phyloP scores from a whole-genome alignment of 1,140 invertebrate species.

The Papilio glaucus region DNA sequence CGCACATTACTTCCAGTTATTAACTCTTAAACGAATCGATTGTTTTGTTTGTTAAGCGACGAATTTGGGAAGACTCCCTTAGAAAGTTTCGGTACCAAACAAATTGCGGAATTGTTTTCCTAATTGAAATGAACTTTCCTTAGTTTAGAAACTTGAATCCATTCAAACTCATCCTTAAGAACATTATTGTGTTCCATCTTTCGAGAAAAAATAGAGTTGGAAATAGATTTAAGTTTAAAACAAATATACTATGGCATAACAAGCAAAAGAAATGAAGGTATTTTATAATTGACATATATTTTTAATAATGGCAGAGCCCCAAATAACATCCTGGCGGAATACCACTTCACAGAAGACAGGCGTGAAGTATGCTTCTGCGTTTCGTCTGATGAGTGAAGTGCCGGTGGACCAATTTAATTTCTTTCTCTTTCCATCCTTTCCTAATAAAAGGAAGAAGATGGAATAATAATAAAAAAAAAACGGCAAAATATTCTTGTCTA shows the following conservation, averaged over 20 bases:
- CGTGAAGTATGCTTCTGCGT: too few relatives aligned
- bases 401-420: too few relatives aligned
- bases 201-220: background rate
- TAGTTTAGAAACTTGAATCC: slow-evolving; percentile 13
- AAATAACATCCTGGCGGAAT: too few relatives aligned
- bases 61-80: slow-evolving; percentile 11
- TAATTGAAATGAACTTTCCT: slow-evolving; percentile 20
- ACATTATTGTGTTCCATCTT: slow-evolving; percentile 16
- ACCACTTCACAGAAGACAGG: too few relatives aligned
- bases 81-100: slow-evolving; percentile 15
- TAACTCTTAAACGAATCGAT: slow-evolving; percentile 14
- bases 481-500: too few relatives aligned
- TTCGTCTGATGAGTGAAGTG: too few relatives aligned
- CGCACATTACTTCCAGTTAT: slow-evolving; percentile 1
- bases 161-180: background rate
- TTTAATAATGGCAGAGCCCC: too few relatives aligned
- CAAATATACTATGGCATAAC: background rate
- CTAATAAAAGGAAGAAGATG: too few relatives aligned
- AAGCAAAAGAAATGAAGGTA: background rate
- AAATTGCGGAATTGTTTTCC: slow-evolving; percentile 16
- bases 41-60: slow-evolving; percentile 18
- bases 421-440: too few relatives aligned
- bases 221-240: background rate
- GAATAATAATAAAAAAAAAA: too few relatives aligned
- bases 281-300: too few relatives aligned